Evolutionary conservation across 2,113 vertebrate species (phyloP).

Genomic region (Anseranas semipalmata): DNA sequence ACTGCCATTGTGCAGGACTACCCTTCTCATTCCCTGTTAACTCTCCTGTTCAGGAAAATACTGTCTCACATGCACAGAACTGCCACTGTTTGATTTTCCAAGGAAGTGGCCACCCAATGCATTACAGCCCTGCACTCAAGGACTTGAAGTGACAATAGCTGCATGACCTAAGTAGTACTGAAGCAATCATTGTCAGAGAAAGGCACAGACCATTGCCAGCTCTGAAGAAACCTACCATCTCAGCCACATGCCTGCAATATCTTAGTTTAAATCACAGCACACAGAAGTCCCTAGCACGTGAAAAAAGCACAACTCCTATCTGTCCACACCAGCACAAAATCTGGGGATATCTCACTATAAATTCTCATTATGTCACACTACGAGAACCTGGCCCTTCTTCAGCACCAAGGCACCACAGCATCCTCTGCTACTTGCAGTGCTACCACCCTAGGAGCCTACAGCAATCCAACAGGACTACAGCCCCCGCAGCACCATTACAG

Average conservation of each 20-base stretch:
- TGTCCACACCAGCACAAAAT: neutral
- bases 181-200: neutral
- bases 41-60: neutral
- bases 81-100: neutral
- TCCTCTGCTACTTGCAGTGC: neutral
- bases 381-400: neutral
- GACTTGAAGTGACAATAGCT: neutral
- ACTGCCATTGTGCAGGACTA: neutral
- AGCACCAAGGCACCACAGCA: neutral
- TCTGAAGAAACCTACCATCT: neutral
- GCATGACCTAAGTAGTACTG: neutral
- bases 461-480: neutral
- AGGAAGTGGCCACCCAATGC: neutral
- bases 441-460: neutral
- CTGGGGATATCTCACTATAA: neutral
- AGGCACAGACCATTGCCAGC: neutral
- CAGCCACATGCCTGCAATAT: neutral
- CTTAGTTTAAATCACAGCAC: neutral
- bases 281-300: neutral
- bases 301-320: neutral
- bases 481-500: neutral
- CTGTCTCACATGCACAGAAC: neutral
- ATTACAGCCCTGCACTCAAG: neutral
- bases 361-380: neutral
- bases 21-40: neutral